A percentile compares a stretch with the other conserved stretches of the same genome.
Conservation (phyloP, 2,797 vertebrate genomes). For the Sebastes baramenuke region DNA sequence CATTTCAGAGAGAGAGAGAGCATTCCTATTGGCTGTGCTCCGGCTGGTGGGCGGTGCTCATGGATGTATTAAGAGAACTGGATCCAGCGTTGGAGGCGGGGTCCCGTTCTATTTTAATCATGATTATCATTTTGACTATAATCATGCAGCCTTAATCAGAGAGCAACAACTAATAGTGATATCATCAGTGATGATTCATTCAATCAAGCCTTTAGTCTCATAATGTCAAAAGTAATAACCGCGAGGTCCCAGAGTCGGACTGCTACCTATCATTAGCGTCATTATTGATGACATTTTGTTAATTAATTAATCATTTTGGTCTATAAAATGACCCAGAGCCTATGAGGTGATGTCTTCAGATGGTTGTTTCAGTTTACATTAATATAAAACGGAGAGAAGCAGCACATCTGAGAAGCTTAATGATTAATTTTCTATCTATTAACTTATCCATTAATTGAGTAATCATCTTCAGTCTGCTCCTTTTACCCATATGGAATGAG, state of each 20-base stretch:
- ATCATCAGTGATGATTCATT: background rate
- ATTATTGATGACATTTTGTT: background rate
- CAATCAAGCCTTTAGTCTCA: background rate
- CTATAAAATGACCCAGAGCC: background rate
- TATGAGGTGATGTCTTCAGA: background rate
- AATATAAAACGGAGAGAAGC: background rate
- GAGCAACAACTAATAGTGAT: background rate
- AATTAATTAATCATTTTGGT: background rate
- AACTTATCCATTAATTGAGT: background rate
- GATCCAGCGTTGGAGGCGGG: too few species aligned
- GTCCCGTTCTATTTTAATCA: too few species aligned
- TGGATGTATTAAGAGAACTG: too few species aligned
- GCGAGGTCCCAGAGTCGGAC: background rate
- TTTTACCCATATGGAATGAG: background rate
- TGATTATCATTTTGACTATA: too few species aligned
- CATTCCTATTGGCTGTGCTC: too few species aligned
- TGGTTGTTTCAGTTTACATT: background rate
- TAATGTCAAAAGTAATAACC: background rate
- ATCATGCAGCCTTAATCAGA: background rate
- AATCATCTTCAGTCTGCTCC: background rate
- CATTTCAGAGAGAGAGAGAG: too few species aligned
- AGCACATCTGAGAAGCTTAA: background rate
- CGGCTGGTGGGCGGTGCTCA: too few species aligned
- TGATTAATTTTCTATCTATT: background rate
- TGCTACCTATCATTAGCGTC: background rate